Percentiles rank a stretch among this genome's conserved stretches.
Evolutionary conservation across 2,797 vertebrate species (phyloP).

Genomic region (Merluccius polli): DNA sequence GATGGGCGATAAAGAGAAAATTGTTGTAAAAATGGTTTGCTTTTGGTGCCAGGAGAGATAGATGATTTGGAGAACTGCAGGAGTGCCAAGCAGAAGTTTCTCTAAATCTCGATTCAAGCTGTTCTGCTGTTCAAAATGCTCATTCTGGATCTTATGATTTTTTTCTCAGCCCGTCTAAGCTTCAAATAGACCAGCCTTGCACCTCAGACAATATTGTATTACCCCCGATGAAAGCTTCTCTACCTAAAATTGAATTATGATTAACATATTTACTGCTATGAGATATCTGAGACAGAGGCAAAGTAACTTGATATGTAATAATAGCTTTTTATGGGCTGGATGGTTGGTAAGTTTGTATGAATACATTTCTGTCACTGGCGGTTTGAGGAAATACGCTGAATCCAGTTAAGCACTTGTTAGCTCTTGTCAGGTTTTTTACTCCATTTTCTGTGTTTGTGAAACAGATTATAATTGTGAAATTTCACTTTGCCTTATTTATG

Average conservation of each 20-base stretch:
- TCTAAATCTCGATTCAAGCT: neutral
- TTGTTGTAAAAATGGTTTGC: neutral
- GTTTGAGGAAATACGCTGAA: neutral
- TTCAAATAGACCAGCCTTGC: neutral
- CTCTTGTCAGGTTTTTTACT: neutral
- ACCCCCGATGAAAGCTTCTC: neutral
- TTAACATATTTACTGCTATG: neutral
- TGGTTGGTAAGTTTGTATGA: neutral
- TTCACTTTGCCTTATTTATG: neutral
- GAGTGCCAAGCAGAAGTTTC: neutral
- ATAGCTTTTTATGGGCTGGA: neutral
- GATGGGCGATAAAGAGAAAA: neutral
- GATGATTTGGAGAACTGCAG: neutral
- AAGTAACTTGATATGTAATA: neutral
- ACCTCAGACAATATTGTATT: neutral
- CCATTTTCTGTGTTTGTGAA: slow-evolving; percentile 1
- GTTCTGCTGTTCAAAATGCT: neutral
- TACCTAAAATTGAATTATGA: neutral
- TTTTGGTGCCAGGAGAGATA: slow-evolving; percentile 1
- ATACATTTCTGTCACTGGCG: neutral
- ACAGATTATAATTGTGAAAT: neutral
- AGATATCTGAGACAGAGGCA: neutral
- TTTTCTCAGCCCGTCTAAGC: neutral
- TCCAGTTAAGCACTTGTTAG: neutral
- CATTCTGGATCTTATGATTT: neutral